These are phyloP conservation scores for Amblyjoppa fuscipennis DNA, from an alignment of 2,888 invertebrate species.

Conservation along the genomic window DNA sequence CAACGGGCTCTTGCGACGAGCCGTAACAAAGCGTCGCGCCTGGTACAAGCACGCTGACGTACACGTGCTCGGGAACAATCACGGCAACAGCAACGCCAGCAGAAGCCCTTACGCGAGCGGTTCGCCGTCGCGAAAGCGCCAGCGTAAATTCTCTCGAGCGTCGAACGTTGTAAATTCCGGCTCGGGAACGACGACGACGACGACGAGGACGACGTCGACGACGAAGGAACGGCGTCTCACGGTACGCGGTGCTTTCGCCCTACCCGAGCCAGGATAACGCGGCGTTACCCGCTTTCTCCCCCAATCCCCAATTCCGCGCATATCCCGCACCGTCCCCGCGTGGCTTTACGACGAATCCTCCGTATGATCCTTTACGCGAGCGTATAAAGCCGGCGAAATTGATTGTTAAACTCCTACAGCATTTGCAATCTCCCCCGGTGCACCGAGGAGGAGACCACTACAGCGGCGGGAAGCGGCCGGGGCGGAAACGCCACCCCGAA, in stretches of 20 bases:
- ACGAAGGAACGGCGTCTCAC: conserved; percentile 25
- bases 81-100: background rate
- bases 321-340: conserved; percentile 25
- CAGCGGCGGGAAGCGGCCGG: background rate
- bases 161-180: conserved; percentile 73
- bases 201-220: conserved; percentile 9
- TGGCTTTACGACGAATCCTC: conserved; percentile 75
- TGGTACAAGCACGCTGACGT: conserved; percentile 33
- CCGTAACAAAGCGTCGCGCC: conserved; percentile 15
- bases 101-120: conserved; percentile 9
- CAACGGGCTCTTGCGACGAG: conserved; percentile 1
- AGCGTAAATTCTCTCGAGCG: conserved; percentile 60
- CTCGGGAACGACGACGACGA: conserved; percentile 46
- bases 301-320: conserved; percentile 27
- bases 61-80: conserved; percentile 21
- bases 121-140: conserved; percentile 28
- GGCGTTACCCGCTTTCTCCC: conserved; percentile 10
- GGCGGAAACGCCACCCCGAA: background rate
- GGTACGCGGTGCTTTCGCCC: conserved; percentile 26
- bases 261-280: conserved; percentile 38
- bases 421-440: conserved; percentile 52
- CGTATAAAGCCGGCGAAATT: conserved; percentile 69
- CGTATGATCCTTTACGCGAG: conserved; percentile 68
- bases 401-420: conserved; percentile 63
- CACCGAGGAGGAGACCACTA: background rate